Evolutionary conservation across 2,888 invertebrate genomes (phyloP), one percentile per base, ranked within the genome.

Genomic region (Villa cingulata): DNA sequence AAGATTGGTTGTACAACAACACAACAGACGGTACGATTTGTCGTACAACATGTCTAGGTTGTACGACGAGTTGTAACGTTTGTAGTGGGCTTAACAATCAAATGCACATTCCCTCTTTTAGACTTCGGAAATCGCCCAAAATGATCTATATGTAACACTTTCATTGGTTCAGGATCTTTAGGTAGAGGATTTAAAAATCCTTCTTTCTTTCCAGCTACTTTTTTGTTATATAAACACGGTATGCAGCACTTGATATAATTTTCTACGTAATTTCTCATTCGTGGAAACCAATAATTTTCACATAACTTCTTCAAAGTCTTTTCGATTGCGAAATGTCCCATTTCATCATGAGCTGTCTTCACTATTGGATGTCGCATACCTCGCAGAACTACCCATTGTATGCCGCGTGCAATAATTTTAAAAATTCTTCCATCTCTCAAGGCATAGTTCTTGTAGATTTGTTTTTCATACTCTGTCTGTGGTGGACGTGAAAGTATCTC

Each of bases 191-290:
- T 34, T 5, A 43, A 32, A 20, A 14, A 43, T 10, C 43, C 43
- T 20, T 43, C 43, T 19, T 15, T 15, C 32, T 20, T 36, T n/a
- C n/a, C n/a, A n/a, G n/a, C n/a, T n/a, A n/a, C n/a, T n/a, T n/a
- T n/a, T n/a, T n/a, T n/a, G n/a, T n/a, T n/a, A n/a, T 27, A 43
- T 20, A 43, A 34, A 15, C 43, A 43, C 2, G 36, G 19, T 3
- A 43, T 43, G 17, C 43, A 43, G 19, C 36, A 43, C 2, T 34
- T 12, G 4, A 43, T 32, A 32, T 43, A 43, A 7, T 43, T 43
- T 20, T 43, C 34, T 10, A 43, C 43, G n/a, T 43, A 43, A 19
- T 43, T n/a, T 20, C 43, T n/a, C n/a, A n/a, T n/a, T n/a, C n/a
- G n/a, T n/a, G n/a, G n/a, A n/a, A n/a, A n/a, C n/a, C n/a, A n/a